Evolutionary conservation across 2,113 vertebrate species (phyloP).

Genomic region (Xyrauchen texanus): DNA sequence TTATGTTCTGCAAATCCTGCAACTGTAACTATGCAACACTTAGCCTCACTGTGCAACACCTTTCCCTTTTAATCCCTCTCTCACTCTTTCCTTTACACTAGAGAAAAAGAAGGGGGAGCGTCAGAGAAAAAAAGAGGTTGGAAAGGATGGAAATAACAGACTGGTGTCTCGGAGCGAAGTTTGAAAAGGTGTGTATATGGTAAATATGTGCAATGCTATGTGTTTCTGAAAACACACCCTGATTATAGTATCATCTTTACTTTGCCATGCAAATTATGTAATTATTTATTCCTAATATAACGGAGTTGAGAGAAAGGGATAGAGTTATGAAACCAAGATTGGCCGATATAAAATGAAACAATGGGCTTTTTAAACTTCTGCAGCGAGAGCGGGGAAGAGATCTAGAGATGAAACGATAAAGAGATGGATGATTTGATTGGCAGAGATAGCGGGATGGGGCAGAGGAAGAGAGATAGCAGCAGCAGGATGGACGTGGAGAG

Average conservation of each 20-base stretch:
- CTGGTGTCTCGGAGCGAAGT: constrained; percentile 70
- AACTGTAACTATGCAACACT: constrained; percentile 72
- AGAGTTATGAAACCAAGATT: constrained; percentile 59
- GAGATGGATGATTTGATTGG: constrained; percentile 70
- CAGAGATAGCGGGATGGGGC: constrained; percentile 69
- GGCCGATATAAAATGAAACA: constrained; percentile 72
- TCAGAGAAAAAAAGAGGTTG: constrained; percentile 49
- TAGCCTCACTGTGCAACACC: constrained; percentile 73
- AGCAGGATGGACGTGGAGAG: constrained; percentile 34
- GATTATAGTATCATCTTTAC: background rate
- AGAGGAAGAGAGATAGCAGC: constrained; percentile 68
- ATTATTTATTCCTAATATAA: constrained; percentile 27
- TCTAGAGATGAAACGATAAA: constrained; percentile 71
- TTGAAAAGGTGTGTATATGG: constrained; percentile 41
- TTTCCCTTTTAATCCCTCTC: constrained; percentile 67
- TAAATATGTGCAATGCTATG: constrained; percentile 34
- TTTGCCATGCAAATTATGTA: constrained; percentile 24
- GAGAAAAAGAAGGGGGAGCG: constrained; percentile 66
- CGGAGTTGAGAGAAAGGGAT: constrained; percentile 17
- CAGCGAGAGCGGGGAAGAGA: constrained; percentile 68
- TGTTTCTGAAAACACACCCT: constrained; percentile 21
- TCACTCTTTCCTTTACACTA: constrained; percentile 78
- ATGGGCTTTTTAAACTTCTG: constrained; percentile 71
- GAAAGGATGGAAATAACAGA: constrained; percentile 75
- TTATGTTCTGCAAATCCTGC: constrained; percentile 58